Base-by-base conservation (phyloP, 2,888 invertebrate species). In the Macrophya annulata region DNA sequence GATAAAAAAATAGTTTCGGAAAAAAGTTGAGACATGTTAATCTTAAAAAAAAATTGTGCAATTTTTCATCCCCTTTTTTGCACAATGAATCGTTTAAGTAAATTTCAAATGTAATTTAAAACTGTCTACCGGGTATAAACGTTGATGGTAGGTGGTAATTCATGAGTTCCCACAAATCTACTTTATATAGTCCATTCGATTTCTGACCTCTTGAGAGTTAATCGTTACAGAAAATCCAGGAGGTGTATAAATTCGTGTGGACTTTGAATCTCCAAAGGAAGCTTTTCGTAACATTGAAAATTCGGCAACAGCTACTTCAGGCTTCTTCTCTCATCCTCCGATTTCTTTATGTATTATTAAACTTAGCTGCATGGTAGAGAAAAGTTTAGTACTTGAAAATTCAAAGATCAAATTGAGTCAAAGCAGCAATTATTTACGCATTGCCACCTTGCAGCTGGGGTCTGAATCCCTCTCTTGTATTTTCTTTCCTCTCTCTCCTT, bases 401-500 rank as follows among this genome's bases (percentile, higher is more conserved):
- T 82, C 83, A 84, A 72, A 87, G 87, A 87, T 87, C 87, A 87
- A 88, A 87, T 87, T 86, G 87, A 88, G 87, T 88, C 86, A 88
- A 87, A 88, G 81, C 62, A 43, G 21, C 79, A 89, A 90, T 92
- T 90, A 92, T 88, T 89, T 89, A 89, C 89, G 89, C 89, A 85
- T 88, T 91, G 88, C 86, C 90, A 88, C 90, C 89, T 89, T 83
- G 74, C 25, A 81, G 85, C 81, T 81, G 79, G 62, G 43, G 10
- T 17, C 31, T 55, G 10, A n/a, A 4, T 6, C 71, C 17, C 40
- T 62, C 9, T 21, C 62, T 62, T 4, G 2, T 6, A 25, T 21
- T 21, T 45, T 12, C 40, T 45, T 21, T 72, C 25, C 4, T 25
- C 12, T 37, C 55, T 51, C 21, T 77, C 51, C 15, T 51, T 43